Evolutionary conservation across 30 jellyfish, hydroid and myxozoan genomes (phyloP), one percentile per base, ranked within the genome.

Genomic region (Turritopsis rubra): DNA sequence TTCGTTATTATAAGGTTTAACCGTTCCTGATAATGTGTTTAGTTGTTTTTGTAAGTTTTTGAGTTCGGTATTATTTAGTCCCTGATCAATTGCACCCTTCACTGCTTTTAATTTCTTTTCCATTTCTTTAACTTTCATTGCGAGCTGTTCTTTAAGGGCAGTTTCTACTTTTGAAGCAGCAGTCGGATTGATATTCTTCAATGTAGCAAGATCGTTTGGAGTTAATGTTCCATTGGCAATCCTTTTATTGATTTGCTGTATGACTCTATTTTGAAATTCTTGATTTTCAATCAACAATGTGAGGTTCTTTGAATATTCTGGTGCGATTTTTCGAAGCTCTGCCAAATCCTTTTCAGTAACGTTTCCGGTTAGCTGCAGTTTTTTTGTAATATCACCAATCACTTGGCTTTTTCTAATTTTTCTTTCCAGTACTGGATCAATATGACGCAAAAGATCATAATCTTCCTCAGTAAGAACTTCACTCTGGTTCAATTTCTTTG

Each of bases 141-240:
- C 71, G 60, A 92, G 84, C 71, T 92, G 98, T 80, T 88, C 95
- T 73, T 92, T 92, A 79, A 92, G 85, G 5, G 96, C 95, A 21
- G 87, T 91, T 72, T 88, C 87, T 7, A 92, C 75, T 29, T 85
- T 82, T 52, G 53, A 79, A 21, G 98, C 98, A 72, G 91, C 91
- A 53, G 54, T 25, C 23, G 98, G 96, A 75, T 92, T 88, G 21
- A 88, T 52, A 52, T 75, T 82, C 28, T 83, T 89, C 31, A 92
- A 79, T 23, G 72, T 90, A 7, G 81, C 83, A 19, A 92, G 30
- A 65, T 92, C 98, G 0, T 81, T 76, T 0, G 89, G 85, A 8
- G 85, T 71, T 16, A 92, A 78, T 0, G 79, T 84, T 0, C 98
- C 98, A 4, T 72, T 60, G 21, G 81, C 20, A 24, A 92, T 80